Evolutionary conservation across 2,113 vertebrate species (phyloP), one percentile per base, ranked within the genome.

Genomic region (Toxotes jaculatrix): DNA sequence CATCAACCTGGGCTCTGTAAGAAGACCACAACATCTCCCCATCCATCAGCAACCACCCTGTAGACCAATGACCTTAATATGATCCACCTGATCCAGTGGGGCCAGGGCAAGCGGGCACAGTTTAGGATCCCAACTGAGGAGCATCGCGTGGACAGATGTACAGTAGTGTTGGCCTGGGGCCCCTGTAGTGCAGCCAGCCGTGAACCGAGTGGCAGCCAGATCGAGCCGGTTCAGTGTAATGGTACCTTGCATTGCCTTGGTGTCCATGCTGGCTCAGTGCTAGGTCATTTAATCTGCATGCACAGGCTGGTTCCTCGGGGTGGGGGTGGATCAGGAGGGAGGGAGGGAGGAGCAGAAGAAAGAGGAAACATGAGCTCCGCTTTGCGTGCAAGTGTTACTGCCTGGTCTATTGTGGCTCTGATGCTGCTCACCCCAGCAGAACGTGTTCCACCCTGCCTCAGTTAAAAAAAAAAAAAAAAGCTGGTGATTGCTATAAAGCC

Each of bases 231-330:
- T 94, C 59, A 69, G 72, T 40, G 83, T 79, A 88, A 87, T 42
- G 63, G 85, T 85, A 85, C 86, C 74, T 82, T 40, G 42, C 63
- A 31, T 55, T 43, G 83, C 61, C 84, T 67, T 73, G 60, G 84
- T 80, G 84, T 77, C 42, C 45, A 66, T 70, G 78, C 57, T 51
- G 72, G 77, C 86, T 84, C 76, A 72, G 72, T 27, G 65, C 62
- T 77, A 73, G 85, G 81, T 91, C 88, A 94, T 88, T 85, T 92
- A 91, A 93, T 93, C 89, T 82, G 66, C 87, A 64, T 79, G 57
- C 67, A 80, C 61, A 53, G 85, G 65, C 63, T 43, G 34, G 80
- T 84, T 75, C 74, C 77, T 70, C 45, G 2, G 59, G 40, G 34
- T 53, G 27, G 23, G 17, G 36, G 23, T 23, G 10, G 63, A 59